phyloP scores from a whole-genome alignment of 2,888 invertebrate species.

The Petrolisthes manimaculis region DNA sequence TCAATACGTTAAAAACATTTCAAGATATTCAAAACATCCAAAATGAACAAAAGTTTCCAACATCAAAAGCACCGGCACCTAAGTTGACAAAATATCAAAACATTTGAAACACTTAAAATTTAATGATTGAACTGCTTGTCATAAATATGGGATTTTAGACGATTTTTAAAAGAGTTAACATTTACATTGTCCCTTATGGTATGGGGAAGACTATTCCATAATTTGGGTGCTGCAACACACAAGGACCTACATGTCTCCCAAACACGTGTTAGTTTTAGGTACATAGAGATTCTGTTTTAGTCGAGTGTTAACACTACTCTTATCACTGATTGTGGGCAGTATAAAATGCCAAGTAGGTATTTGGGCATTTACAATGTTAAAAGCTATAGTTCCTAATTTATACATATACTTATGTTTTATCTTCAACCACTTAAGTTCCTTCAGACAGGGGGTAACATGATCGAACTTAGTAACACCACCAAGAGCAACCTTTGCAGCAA shows the following conservation, averaged over 20 bases:
- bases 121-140: neutral
- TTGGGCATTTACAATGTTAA: neutral
- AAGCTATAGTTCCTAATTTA: neutral
- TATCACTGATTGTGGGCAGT: neutral
- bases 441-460: neutral
- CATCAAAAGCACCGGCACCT: no score
- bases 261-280: conserved; percentile 13
- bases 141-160: neutral
- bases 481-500: conserved; percentile 12
- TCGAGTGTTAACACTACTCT: neutral
- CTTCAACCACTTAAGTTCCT: neutral
- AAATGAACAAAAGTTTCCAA: no score
- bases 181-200: neutral
- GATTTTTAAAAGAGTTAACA: neutral
- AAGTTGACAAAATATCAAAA: no score
- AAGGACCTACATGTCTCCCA: neutral
- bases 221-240: neutral
- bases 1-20: no score
- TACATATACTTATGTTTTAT: neutral
- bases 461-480: neutral
- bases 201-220: conserved; percentile 6
- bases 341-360: neutral
- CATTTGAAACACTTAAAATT: neutral
- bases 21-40: no score
- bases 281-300: neutral